Percentiles rank a stretch among this genome's conserved stretches.
These are phyloP conservation scores for Caenorhabditis remanei DNA, from an alignment of 1,140 invertebrate genomes.

Conservation along the genomic window DNA sequence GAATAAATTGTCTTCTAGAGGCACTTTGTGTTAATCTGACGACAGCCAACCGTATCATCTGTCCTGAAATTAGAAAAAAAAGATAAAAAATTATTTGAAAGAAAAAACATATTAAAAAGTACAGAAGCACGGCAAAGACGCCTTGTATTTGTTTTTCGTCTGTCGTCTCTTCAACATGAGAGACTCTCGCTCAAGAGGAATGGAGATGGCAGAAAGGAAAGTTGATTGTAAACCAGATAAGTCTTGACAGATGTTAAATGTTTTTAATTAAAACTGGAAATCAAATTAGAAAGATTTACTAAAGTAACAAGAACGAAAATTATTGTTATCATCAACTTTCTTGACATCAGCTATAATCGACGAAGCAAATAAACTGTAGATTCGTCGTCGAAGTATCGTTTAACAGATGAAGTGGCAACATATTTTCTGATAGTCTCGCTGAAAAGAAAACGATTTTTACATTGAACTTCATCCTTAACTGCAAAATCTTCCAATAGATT, in stretches of 20 bases:
- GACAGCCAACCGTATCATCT: not conserved
- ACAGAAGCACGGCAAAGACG: not conserved
- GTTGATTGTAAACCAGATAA: no score
- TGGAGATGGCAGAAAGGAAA: not conserved
- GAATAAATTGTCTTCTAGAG: not conserved
- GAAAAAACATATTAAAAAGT: not conserved
- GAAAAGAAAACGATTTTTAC: not conserved
- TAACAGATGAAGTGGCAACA: not conserved
- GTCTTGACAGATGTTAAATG: no score
- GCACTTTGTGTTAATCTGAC: not conserved
- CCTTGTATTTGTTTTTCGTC: not conserved
- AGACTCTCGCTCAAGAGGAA: not conserved
- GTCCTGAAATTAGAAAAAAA: not conserved
- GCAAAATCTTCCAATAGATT: no score
- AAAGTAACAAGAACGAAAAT: not conserved
- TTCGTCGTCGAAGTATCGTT: constrained; percentile 1
- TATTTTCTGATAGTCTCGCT: constrained; percentile 25
- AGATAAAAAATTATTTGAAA: not conserved
- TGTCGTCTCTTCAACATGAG: not conserved
- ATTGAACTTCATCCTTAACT: no score
- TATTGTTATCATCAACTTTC: not conserved
- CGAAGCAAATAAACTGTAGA: constrained; percentile 3
- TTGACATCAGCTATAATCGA: not conserved
- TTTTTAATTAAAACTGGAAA: no score
- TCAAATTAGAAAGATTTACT: no score